Conservation (phyloP, 2,888 invertebrate genomes). For the Deilephila porcellus region DNA sequence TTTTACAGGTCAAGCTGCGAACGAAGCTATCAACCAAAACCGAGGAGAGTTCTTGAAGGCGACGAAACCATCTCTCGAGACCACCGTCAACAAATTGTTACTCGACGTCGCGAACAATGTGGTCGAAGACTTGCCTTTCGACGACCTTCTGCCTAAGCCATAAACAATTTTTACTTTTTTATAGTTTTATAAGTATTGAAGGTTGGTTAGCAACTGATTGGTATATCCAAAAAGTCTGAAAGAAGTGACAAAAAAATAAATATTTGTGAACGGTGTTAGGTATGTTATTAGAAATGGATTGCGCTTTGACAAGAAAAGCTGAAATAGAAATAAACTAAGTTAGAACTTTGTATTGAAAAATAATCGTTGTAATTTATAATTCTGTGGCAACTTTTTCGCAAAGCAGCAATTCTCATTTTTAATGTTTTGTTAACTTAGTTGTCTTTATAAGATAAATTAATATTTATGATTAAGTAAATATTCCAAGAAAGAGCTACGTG, state of each 20-base stretch:
- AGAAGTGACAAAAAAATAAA: no score
- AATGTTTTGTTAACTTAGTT: background rate
- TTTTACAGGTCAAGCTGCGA: conserved; percentile 79
- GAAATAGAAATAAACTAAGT: no score
- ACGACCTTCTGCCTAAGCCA: conserved; percentile 81
- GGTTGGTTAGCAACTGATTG: background rate
- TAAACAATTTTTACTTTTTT: conserved; percentile 35
- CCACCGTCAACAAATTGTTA: conserved; percentile 78
- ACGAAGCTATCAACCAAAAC: conserved; percentile 86
- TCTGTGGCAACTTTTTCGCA: no score
- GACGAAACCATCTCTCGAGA: conserved; percentile 84
- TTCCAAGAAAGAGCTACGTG: background rate
- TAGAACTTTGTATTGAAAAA: no score
- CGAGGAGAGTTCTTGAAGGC: conserved; percentile 83
- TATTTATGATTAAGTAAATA: background rate
- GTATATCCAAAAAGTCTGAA: background rate
- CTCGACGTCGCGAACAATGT: conserved; percentile 84
- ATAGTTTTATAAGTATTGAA: background rate
- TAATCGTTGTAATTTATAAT: no score
- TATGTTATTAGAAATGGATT: no score
- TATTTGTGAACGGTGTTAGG: no score
- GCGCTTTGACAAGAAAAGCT: no score
- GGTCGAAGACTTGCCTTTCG: conserved; percentile 77
- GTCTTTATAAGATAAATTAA: background rate
- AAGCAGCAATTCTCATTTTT: background rate